A percentile compares a stretch with the other conserved stretches of the same genome.
phyloP scores from a whole-genome alignment of 2,888 invertebrate species.

The Apamea epomidion region DNA sequence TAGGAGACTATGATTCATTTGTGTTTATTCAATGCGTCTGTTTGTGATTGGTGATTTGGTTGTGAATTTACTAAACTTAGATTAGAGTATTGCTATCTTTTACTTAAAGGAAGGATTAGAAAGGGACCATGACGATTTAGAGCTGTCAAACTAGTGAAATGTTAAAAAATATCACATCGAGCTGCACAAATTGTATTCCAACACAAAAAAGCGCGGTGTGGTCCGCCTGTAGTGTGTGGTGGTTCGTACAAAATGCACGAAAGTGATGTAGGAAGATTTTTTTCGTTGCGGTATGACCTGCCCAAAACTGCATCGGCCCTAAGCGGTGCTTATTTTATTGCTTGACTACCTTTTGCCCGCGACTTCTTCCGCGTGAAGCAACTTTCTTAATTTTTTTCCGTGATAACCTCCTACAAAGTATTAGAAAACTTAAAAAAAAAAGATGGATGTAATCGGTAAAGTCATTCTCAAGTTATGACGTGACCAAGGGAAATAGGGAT shows the following conservation, averaged over 20 bases:
- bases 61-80: background rate
- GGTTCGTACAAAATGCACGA: background rate
- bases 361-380: too few relatives aligned
- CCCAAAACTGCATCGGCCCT: background rate
- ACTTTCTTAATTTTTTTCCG: too few relatives aligned
- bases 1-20: conserved; percentile 29
- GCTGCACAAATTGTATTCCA: background rate
- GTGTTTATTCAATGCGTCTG: background rate
- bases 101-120: background rate
- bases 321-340: background rate
- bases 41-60: background rate
- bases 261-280: background rate
- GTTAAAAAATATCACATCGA: background rate
- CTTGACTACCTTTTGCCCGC: too few relatives aligned
- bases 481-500: too few relatives aligned
- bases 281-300: background rate
- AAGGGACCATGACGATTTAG: background rate
- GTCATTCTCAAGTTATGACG: too few relatives aligned
- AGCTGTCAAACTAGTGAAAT: background rate
- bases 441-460: too few relatives aligned
- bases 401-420: too few relatives aligned
- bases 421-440: too few relatives aligned
- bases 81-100: background rate
- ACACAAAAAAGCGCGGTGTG: background rate
- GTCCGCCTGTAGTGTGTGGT: background rate